Base-by-base conservation (phyloP, 2,888 invertebrate species). In the Adineta ricciae region DNA sequence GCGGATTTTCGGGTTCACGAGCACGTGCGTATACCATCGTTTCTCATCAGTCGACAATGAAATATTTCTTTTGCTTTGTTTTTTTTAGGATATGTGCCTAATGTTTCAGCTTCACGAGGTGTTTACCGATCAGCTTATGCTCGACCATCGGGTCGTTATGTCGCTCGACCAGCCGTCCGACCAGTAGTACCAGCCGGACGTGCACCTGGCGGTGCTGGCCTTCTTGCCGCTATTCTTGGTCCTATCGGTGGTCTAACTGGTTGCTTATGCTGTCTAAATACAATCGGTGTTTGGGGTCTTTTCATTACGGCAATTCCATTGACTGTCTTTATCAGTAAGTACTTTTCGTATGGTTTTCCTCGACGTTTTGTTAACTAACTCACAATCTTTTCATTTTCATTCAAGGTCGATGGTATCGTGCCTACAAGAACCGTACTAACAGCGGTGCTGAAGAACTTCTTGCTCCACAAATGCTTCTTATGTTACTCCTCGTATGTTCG, bases 261-360 rank as follows among this genome's bases (percentile, higher is more conserved):
- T 24, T 78, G 78, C 41, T 78, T 78, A 78, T 78, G 78, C 5
- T 78, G 78, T n/a, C n/a, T 78, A 5, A 78, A 78, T 78, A 78
- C 78, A 2, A 78, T 78, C 3, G 78, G 78, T n/a, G 14, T 41
- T 24, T 78, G 78, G 78, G 78, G 78, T n/a, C 41, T 78, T n/a
- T 78, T 78, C 14, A 78, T 78, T 36, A 78, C 78, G 2, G 78
- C 78, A n/a, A 78, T 78, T 78, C 78, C 78, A 41, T 78, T 78
- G 19, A 41, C 78, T 78, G 78, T 78, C 38, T 78, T 78, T 5
- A 41, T 78, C 21, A 41, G 78, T 78, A 78, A 78, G 78, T 78
- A 11, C 0, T 24, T 78, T n/a, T 46, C 46, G 11, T 1, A 36
- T 24, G 0, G 21, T 32, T 36, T 36, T 0, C 24, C 41, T 46